Evolutionary conservation across 2,888 invertebrate species (phyloP).

Genomic region (Acleris sparsana): DNA sequence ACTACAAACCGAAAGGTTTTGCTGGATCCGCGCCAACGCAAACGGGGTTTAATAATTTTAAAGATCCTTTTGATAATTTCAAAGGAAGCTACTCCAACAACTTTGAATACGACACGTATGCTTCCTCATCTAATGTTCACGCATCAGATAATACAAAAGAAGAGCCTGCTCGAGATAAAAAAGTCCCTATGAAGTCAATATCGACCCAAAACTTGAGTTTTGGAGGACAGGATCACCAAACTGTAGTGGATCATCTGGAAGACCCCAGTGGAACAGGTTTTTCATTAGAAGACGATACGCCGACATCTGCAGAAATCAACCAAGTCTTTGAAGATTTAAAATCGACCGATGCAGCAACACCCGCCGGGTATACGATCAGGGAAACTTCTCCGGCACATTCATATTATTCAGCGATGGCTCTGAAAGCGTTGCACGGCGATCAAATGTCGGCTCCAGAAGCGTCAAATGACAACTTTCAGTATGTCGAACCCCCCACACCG

Average conservation of each 20-base stretch:
- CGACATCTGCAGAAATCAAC: conserved; percentile 57
- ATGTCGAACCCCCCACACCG: conserved; percentile 61
- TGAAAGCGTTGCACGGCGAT: conserved; percentile 63
- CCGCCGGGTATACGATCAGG: conserved; percentile 62
- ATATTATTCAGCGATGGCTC: conserved; percentile 69
- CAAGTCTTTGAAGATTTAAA: conserved; percentile 54
- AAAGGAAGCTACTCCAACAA: conserved; percentile 65
- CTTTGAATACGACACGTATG: conserved; percentile 67
- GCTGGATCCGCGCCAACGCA: conserved; percentile 45
- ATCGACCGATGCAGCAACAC: conserved; percentile 49
- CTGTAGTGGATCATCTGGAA: conserved; percentile 66
- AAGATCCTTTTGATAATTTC: conserved; percentile 62
- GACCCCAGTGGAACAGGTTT: conserved; percentile 52
- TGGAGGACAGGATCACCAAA: conserved; percentile 68
- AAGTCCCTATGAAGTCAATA: conserved; percentile 69
- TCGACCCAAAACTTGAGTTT: conserved; percentile 76
- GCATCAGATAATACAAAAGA: conserved; percentile 57
- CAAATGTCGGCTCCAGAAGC: conserved; percentile 62
- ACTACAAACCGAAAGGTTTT: conserved; percentile 64
- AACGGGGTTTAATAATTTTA: conserved; percentile 55
- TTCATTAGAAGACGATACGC: conserved; percentile 50
- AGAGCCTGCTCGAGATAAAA: conserved; percentile 51
- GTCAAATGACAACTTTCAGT: conserved; percentile 70
- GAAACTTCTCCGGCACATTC: conserved; percentile 66
- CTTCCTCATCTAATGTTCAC: conserved; percentile 66